These are phyloP conservation scores for Dolichopus griseipennis DNA, from an alignment of 2,888 invertebrate species.

Conservation along the genomic window DNA sequence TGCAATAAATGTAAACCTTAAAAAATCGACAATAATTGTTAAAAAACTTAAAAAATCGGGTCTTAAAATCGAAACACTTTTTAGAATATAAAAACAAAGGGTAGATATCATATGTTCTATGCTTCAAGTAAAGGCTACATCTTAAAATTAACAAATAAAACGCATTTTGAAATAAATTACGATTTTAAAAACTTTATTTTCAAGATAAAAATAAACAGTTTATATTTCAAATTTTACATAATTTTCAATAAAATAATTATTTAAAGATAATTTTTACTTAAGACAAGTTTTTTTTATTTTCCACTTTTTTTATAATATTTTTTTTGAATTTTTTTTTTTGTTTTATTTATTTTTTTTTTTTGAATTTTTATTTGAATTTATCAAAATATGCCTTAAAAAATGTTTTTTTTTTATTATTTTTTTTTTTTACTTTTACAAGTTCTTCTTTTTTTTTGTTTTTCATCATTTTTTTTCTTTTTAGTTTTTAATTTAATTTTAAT, in stretches of 20 bases:
- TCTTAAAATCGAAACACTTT: too few relatives aligned
- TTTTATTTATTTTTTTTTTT: slow-evolving; percentile 13
- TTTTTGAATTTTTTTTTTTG: slow-evolving; percentile 23
- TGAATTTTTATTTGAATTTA: slow-evolving; percentile 21
- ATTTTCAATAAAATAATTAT: slow-evolving; percentile 34
- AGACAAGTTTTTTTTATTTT: slow-evolving; percentile 19
- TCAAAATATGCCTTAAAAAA: slow-evolving; percentile 16
- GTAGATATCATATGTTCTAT: too few relatives aligned
- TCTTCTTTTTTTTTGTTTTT: slow-evolving; percentile 19
- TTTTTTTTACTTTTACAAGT: slow-evolving; percentile 15
- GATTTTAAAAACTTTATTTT: slow-evolving; percentile 46
- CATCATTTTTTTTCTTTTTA: slow-evolving; percentile 16
- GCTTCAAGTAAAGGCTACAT: too few relatives aligned
- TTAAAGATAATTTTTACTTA: slow-evolving; percentile 17
- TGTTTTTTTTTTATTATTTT: slow-evolving; percentile 12
- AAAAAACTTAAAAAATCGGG: too few relatives aligned
- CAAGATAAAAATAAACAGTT: slow-evolving; percentile 45
- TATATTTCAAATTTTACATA: slow-evolving; percentile 35
- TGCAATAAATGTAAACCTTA: too few relatives aligned
- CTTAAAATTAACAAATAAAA: slow-evolving; percentile 2
- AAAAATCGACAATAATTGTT: too few relatives aligned
- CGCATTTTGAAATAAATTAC: slow-evolving; percentile 27
- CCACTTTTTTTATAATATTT: slow-evolving; percentile 22
- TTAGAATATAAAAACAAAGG: too few relatives aligned
- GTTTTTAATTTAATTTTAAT: slow-evolving; percentile 23